These are phyloP conservation scores for Rhingia campestris DNA, from an alignment of 2,888 invertebrate genomes.

Conservation along the genomic window DNA sequence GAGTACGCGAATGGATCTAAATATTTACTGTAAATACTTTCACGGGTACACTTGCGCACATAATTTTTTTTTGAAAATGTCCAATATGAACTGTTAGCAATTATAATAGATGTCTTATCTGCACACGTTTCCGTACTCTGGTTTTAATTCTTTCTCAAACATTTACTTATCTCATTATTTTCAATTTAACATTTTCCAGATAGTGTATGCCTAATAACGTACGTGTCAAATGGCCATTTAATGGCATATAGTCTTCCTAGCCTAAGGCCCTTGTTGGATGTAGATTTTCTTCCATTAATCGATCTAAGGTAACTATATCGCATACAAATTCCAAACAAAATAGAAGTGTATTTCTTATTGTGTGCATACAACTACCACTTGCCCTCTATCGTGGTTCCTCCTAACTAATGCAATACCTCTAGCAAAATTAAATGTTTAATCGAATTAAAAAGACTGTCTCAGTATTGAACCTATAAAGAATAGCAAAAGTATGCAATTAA, in stretches of 20 bases:
- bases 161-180: neutral
- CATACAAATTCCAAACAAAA: neutral
- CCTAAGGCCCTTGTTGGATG: slow-evolving; percentile 94
- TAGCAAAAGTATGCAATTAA: slow-evolving; percentile 56
- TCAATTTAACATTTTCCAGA: slow-evolving; percentile 86
- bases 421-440: slow-evolving; percentile 30
- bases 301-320: slow-evolving; percentile 90
- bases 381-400: slow-evolving; percentile 32
- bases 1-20: no score
- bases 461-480: slow-evolving; percentile 20
- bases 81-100: no score
- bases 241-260: slow-evolving; percentile 97
- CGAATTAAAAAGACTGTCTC: slow-evolving; percentile 6
- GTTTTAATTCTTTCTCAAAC: neutral
- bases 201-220: slow-evolving; percentile 96
- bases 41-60: no score
- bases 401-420: slow-evolving; percentile 36
- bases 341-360: slow-evolving; percentile 7
- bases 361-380: slow-evolving; percentile 40
- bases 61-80: no score
- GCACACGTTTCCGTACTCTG: no score
- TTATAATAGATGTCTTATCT: no score
- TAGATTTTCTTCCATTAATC: slow-evolving; percentile 96
- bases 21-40: no score
- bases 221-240: slow-evolving; percentile 96